Conservation (phyloP, 2,797 vertebrate species). For the Sebastes nivosus region DNA sequence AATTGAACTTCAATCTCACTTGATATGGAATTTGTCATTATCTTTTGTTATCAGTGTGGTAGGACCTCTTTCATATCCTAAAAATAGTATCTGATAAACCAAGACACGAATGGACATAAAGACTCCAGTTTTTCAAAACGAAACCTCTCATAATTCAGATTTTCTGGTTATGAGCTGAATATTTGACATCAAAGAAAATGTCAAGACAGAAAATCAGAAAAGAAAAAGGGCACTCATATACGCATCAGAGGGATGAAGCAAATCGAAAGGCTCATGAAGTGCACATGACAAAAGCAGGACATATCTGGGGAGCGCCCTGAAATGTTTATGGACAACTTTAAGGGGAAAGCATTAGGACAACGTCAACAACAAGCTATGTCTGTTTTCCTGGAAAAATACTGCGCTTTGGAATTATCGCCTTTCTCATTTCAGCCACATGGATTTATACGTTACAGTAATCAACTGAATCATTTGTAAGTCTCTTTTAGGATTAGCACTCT, state of each 20-base stretch:
- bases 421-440: background rate
- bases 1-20: background rate
- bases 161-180: slow-evolving; percentile 13
- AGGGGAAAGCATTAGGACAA: background rate
- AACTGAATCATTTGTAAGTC: slow-evolving; percentile 8
- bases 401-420: background rate
- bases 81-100: background rate
- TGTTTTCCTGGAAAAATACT: background rate
- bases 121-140: background rate
- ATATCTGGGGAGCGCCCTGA: background rate
- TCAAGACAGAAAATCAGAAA: slow-evolving; percentile 16
- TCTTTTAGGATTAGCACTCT: slow-evolving; percentile 12
- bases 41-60: background rate
- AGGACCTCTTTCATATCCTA: background rate
- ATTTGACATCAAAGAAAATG: slow-evolving; percentile 31
- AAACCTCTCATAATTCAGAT: background rate
- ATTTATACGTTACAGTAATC: background rate
- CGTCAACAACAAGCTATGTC: background rate
- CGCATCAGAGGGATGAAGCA: slow-evolving; percentile 27
- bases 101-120: background rate
- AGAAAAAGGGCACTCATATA: background rate
- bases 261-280: slow-evolving; percentile 38
- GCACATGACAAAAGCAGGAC: slow-evolving; percentile 26
- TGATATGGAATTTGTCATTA: background rate
- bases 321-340: background rate